Evolutionary conservation across 2,888 invertebrate species (phyloP).

Genomic region (Scotopteryx bipunctaria): DNA sequence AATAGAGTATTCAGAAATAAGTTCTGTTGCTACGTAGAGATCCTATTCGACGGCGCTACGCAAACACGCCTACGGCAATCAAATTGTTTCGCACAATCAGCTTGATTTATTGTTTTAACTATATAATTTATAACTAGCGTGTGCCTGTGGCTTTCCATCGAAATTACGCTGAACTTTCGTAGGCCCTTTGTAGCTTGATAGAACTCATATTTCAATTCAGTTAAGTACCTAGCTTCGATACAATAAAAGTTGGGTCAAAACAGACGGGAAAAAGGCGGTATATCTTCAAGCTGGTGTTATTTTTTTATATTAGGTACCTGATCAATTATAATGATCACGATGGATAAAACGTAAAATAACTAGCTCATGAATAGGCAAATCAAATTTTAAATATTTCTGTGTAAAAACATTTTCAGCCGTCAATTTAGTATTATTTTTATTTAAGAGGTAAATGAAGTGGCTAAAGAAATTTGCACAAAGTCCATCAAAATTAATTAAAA

Average conservation of each 20-base stretch:
- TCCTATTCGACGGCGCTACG: conserved; percentile 22
- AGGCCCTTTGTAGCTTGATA: background rate
- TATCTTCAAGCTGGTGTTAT: too few species aligned
- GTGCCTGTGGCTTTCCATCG: background rate
- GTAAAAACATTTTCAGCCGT: background rate
- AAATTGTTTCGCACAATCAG: conserved; percentile 32
- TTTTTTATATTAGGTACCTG: too few species aligned
- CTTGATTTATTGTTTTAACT: conserved; percentile 40
- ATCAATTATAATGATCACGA: too few species aligned
- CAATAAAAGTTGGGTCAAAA: too few species aligned
- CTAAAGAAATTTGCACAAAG: background rate
- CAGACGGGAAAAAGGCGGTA: too few species aligned
- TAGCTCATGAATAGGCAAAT: background rate
- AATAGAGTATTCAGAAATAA: background rate
- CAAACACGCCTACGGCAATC: conserved; percentile 34
- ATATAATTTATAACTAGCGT: conserved; percentile 27
- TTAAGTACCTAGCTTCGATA: too few species aligned
- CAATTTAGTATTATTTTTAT: background rate
- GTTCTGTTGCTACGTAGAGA: conserved; percentile 1
- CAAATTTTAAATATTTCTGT: background rate
- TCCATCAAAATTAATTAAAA: conserved; percentile 3
- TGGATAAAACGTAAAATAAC: too few species aligned
- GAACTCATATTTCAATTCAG: too few species aligned
- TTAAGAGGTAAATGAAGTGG: conserved; percentile 1
- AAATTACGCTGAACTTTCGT: background rate